Evolutionary conservation across 92 coral and sea anemone species (phyloP), one percentile per base, ranked within the genome.

Genomic region (Plumapathes pennacea): DNA sequence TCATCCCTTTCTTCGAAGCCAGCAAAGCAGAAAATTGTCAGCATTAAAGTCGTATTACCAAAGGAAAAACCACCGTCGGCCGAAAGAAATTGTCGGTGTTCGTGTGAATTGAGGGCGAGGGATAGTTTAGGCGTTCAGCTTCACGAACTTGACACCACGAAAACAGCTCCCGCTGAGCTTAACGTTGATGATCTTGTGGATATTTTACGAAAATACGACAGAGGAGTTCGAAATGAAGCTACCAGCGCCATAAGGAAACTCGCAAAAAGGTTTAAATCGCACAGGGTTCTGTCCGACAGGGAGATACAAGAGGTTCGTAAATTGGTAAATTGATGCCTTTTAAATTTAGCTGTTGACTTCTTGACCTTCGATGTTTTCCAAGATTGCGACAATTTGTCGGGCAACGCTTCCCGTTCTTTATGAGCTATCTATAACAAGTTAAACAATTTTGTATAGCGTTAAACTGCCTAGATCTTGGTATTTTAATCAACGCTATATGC

Each of bases 71-170:
- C 4, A 44, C 44, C 48, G 41, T 46, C 32, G n/a, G 40, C 40
- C 29, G 58, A 51, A 28, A 76, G 95, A 49, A 86, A 82, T 50
- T 86, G 78, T 60, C 18, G 65, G 32, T 86, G 95, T 61, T 50
- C 55, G 9, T 86, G 95, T 45, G 62, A 81, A 17, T n/a, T 10
- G 9, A 22, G 43, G 14, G 15, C 33, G 30, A 14, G 13, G 8
- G 46, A 31, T 22, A 3, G 29, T 10, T 14, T 46, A 10, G 4
- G 43, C 27, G 4, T 23, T 8, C 40, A 18, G 15, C 8, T 8
- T 18, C 23, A 21, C 26, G 40, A 9, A 26, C 1, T 11, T 22
- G 42, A 33, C 12, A 56, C 33, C 42, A 37, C 4, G 3, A 47
- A 44, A 9, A 62, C 25, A 15, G 72, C 34, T 19, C 23, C 25